Evolutionary conservation across 1,140 invertebrate species (phyloP).

Genomic region (Lordiphosa stackelbergi): DNA sequence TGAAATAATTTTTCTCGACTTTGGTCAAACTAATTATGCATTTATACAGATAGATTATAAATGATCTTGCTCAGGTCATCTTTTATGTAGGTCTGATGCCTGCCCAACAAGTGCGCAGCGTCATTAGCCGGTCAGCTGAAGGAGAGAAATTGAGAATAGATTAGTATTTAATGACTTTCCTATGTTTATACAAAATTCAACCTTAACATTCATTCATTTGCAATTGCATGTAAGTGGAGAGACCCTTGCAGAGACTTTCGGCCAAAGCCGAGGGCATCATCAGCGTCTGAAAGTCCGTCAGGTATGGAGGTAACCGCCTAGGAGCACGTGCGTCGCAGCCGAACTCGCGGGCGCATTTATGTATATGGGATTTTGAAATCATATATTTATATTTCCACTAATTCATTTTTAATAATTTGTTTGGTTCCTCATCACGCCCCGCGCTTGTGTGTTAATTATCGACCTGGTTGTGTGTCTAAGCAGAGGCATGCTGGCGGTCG

Average conservation of each 20-base stretch:
- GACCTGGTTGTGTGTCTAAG: slow-evolving; percentile 24
- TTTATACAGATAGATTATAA: slow-evolving; percentile 9
- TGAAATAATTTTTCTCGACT: no score
- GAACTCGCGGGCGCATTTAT: slow-evolving; percentile 26
- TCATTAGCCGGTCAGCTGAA: slow-evolving; percentile 52
- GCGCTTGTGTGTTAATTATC: slow-evolving; percentile 74
- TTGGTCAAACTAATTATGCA: neutral
- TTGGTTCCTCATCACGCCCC: slow-evolving; percentile 73
- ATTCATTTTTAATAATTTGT: slow-evolving; percentile 77
- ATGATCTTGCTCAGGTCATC: slow-evolving; percentile 25
- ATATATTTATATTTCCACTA: slow-evolving; percentile 76
- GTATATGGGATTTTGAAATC: slow-evolving; percentile 64
- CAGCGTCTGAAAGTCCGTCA: slow-evolving; percentile 26
- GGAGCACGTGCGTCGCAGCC: slow-evolving; percentile 41
- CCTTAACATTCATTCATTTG: slow-evolving; percentile 60
- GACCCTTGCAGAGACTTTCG: slow-evolving; percentile 18
- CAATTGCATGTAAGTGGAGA: slow-evolving; percentile 43
- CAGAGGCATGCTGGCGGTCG: slow-evolving; percentile 45
- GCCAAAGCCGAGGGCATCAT: slow-evolving; percentile 47
- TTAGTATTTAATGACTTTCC: slow-evolving; percentile 76
- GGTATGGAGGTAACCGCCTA: slow-evolving; percentile 36
- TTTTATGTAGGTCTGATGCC: slow-evolving; percentile 39
- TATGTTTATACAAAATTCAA: slow-evolving; percentile 53
- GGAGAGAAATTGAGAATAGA: slow-evolving; percentile 74
- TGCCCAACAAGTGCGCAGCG: slow-evolving; percentile 41